Conservation (phyloP, 2,797 vertebrate genomes). For the Artibeus jamaicensis region DNA sequence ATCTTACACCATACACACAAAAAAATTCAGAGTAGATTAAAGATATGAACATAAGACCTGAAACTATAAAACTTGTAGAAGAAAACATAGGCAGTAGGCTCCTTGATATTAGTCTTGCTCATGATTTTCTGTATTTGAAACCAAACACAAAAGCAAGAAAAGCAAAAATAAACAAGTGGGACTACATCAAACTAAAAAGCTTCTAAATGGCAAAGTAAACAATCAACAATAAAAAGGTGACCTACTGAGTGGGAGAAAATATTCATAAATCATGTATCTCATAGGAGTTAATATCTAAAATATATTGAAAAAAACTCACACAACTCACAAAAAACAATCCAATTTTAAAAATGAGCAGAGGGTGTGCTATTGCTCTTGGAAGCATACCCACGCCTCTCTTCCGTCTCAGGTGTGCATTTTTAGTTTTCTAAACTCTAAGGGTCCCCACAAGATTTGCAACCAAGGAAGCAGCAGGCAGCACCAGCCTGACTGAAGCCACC, state of each 20-base stretch:
- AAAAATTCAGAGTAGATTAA: not conserved
- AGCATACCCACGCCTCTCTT: not conserved
- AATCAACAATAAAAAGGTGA: not conserved
- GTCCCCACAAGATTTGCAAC: not conserved
- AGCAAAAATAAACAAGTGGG: not conserved
- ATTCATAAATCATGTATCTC: not conserved
- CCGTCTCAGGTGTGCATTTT: not conserved
- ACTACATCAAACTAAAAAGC: not conserved
- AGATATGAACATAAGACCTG: not conserved
- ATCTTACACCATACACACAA: not conserved
- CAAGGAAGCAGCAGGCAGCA: not conserved
- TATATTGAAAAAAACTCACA: not conserved
- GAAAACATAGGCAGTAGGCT: not conserved
- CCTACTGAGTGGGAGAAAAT: not conserved
- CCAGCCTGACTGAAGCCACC: not conserved
- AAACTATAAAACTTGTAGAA: not conserved
- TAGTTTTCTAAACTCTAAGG: not conserved
- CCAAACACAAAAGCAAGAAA: not conserved
- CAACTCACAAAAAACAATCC: not conserved
- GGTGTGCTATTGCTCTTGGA: not conserved
- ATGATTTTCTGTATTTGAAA: not conserved
- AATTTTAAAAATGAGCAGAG: not conserved
- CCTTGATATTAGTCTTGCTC: not conserved
- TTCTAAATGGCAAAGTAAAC: not conserved
- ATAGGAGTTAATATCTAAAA: not conserved